These are phyloP conservation scores for Drosophila orena DNA, from an alignment of 1,140 invertebrate species.

Conservation along the genomic window DNA sequence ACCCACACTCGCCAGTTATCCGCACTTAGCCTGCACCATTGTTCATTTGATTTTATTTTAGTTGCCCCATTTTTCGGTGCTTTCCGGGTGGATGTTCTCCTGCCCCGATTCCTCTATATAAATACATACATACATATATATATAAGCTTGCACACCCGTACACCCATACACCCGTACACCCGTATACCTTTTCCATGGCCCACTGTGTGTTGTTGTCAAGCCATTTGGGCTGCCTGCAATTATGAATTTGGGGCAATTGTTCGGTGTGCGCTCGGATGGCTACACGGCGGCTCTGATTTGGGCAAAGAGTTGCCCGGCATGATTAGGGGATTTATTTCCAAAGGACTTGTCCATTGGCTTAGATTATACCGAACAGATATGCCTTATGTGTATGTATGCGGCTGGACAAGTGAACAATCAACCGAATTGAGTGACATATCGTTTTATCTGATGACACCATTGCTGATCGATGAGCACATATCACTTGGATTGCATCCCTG, in stretches of 20 bases:
- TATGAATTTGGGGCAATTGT: constrained; percentile 78
- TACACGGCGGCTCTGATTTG: constrained; percentile 46
- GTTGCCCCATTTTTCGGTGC: constrained; percentile 54
- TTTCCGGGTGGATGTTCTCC: constrained; percentile 21
- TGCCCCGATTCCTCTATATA: constrained; percentile 14
- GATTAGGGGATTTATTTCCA: constrained; percentile 14
- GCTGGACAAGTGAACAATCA: not conserved
- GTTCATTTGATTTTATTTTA: constrained; percentile 57
- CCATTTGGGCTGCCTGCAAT: constrained; percentile 65
- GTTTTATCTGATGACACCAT: constrained; percentile 21
- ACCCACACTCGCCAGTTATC: constrained; percentile 40
- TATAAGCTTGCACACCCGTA: too few species aligned
- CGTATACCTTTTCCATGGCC: constrained; percentile 5
- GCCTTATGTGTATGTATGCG: not conserved
- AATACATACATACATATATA: not conserved
- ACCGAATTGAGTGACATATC: constrained; percentile 14
- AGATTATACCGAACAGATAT: constrained; percentile 2
- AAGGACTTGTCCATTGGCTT: constrained; percentile 6
- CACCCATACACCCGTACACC: not conserved
- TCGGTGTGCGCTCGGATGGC: constrained; percentile 45
- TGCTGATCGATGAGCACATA: constrained; percentile 28
- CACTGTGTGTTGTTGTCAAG: constrained; percentile 31
- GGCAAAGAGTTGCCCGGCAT: constrained; percentile 28
- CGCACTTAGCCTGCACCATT: constrained; percentile 40
- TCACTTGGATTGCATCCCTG: not conserved